Base-by-base conservation (phyloP, 1,140 invertebrate species). In the Drosophila nigromelanica region DNA sequence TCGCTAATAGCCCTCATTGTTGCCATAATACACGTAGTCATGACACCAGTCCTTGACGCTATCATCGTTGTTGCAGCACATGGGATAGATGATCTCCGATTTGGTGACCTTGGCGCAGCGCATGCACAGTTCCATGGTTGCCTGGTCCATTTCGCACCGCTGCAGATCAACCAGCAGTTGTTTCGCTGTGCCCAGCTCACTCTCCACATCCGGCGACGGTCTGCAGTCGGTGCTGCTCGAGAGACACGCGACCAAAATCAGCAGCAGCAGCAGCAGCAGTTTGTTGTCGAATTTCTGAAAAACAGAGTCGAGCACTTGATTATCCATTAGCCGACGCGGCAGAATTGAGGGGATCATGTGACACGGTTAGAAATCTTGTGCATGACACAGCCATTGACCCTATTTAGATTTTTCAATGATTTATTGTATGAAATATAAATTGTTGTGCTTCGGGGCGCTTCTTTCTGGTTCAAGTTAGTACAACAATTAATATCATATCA, bases 31-130 rank as follows among this genome's bases (percentile, higher is more conserved):
- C 1, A 92, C 90, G 30, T 92, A 93, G 14, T 74, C 81, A 12
- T 77, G 37, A 56, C 92, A 93, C 92, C 92, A 93, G 6, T 89
- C 77, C 71, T 91, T 92, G 10, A 91, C 89, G 14, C 48, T 47
- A 18, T 93, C 92, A 33, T 92, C 90, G 51, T 93, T 92, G 21
- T 70, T 80, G 47, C 92, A 93, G 73, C 92, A 93, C 90, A 93
- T 89, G 3, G 92, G 92, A 75, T 93, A 93, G 0, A 93, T 92
- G 4, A 91, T 89, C n/a, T 89, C 76, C 1, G 92, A 93, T 72
- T 93, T 93, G n/a, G 92, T 93, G 7, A 91, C 77, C 74, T 93
- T 93, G 30, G 92, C 92, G 51, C 92, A 93, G n/a, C 91, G 86
- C 87, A 93, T 93, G 61, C 92, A 93, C 21, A 91, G 73, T 80